phyloP scores from a whole-genome alignment of 2,888 invertebrate species.

The Andrena chrysosceles region DNA sequence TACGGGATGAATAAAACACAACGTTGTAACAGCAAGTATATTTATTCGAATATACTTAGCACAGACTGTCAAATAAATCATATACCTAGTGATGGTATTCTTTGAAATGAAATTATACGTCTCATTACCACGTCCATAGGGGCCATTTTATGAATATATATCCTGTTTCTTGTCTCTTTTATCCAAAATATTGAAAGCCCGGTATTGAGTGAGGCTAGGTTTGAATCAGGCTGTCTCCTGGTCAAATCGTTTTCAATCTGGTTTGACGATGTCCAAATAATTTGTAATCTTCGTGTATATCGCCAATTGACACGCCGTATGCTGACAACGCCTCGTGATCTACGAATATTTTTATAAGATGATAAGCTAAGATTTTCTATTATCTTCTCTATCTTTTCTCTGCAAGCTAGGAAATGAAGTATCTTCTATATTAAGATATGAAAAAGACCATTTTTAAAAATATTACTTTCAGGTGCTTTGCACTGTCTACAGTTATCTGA shows the following conservation, averaged over 20 bases:
- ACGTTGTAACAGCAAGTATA: not conserved
- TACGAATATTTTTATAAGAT: conserved; percentile 36
- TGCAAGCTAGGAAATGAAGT: no score
- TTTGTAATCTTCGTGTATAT: conserved; percentile 88
- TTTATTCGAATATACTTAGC: not conserved
- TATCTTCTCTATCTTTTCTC: no score
- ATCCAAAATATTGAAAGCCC: no score
- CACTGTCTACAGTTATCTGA: no score
- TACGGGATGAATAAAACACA: not conserved
- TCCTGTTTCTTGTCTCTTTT: no score
- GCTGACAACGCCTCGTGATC: conserved; percentile 86
- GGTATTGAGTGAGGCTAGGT: conserved; percentile 68
- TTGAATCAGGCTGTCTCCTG: conserved; percentile 77
- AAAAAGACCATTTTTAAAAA: no score
- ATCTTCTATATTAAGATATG: no score
- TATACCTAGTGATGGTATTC: not conserved
- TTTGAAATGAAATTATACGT: not conserved
- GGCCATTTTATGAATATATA: no score
- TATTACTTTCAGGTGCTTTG: no score
- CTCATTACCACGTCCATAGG: conserved; percentile 53
- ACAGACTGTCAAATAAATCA: not conserved
- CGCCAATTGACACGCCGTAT: conserved; percentile 87
- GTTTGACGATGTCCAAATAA: conserved; percentile 87
- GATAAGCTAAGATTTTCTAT: no score
- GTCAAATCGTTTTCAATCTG: conserved; percentile 70